Percentiles rank a stretch among this genome's conserved stretches.
Conservation (phyloP, 2,113 vertebrate genomes). For the Chascanopsetta lugubris region DNA sequence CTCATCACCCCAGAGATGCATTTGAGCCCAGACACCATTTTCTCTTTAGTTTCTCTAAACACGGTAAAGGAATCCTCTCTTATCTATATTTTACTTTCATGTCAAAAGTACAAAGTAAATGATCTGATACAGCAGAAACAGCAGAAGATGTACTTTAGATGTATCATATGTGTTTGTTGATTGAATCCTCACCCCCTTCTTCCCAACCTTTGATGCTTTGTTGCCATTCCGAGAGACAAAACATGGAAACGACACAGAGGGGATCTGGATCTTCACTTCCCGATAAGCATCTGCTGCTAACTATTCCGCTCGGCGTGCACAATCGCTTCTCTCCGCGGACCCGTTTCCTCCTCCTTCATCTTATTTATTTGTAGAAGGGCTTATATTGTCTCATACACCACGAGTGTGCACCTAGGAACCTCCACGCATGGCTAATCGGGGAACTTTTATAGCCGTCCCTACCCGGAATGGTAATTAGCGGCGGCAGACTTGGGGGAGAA, state of each 20-base stretch:
- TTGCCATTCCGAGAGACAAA: slow-evolving; percentile 51
- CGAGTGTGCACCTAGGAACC: slow-evolving; percentile 65
- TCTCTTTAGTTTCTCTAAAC: slow-evolving; percentile 11
- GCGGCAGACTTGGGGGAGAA: slow-evolving; percentile 68
- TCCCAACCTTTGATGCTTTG: slow-evolving; percentile 47
- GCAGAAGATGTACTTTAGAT: slow-evolving; percentile 14
- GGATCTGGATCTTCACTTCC: slow-evolving; percentile 64
- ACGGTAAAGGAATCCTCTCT: no score
- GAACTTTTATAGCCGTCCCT: slow-evolving; percentile 74
- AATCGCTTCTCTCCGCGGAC: slow-evolving; percentile 59
- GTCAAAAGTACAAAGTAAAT: slow-evolving; percentile 32
- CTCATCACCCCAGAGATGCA: not conserved
- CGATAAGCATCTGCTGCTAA: slow-evolving; percentile 68
- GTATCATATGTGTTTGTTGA: slow-evolving; percentile 34
- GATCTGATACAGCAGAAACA: slow-evolving; percentile 30
- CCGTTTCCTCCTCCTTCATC: slow-evolving; percentile 40
- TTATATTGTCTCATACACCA: slow-evolving; percentile 66
- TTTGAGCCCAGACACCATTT: slow-evolving; percentile 1
- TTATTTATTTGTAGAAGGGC: slow-evolving; percentile 72
- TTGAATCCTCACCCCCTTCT: slow-evolving; percentile 35
- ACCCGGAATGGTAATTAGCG: slow-evolving; percentile 82
- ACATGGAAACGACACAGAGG: slow-evolving; percentile 62
- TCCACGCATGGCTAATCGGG: slow-evolving; percentile 69
- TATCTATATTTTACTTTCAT: no score
- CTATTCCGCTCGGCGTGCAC: slow-evolving; percentile 60